Evolutionary conservation across 2,113 vertebrate species (phyloP).

Genomic region (Anolis sagrei): DNA sequence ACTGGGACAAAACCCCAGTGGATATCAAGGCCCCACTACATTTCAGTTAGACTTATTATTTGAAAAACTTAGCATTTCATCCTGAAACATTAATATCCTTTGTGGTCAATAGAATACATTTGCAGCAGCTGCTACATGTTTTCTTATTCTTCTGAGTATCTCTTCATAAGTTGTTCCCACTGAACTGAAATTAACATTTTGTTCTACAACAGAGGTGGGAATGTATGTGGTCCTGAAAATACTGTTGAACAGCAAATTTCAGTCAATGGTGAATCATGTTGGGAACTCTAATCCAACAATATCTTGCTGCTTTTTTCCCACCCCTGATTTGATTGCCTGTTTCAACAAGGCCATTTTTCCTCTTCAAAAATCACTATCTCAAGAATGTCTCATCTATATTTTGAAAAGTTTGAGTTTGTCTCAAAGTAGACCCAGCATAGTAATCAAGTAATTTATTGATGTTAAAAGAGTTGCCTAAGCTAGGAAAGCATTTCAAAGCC

Average conservation of each 20-base stretch:
- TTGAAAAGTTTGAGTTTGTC: neutral
- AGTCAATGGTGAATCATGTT: too few relatives aligned
- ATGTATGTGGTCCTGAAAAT: neutral
- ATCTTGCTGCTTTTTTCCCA: too few relatives aligned
- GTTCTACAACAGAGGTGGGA: neutral
- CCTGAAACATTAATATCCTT: neutral
- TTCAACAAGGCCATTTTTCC: neutral
- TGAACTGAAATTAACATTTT: neutral
- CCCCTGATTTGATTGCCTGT: neutral
- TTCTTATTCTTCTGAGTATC: constrained; percentile 25
- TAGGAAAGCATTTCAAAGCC: neutral
- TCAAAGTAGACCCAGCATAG: neutral
- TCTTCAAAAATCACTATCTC: constrained; percentile 11
- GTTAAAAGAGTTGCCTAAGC: neutral
- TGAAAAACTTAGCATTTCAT: neutral
- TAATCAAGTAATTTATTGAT: neutral
- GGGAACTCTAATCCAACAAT: too few relatives aligned
- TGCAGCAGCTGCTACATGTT: neutral
- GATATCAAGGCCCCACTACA: neutral
- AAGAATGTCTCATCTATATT: neutral
- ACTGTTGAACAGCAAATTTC: neutral
- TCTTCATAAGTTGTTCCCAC: constrained; percentile 38
- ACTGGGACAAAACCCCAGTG: too few relatives aligned
- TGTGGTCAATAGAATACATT: neutral
- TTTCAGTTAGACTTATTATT: neutral